phyloP scores from a whole-genome alignment of 2,888 invertebrate species.

The Dioctria rufipes region DNA sequence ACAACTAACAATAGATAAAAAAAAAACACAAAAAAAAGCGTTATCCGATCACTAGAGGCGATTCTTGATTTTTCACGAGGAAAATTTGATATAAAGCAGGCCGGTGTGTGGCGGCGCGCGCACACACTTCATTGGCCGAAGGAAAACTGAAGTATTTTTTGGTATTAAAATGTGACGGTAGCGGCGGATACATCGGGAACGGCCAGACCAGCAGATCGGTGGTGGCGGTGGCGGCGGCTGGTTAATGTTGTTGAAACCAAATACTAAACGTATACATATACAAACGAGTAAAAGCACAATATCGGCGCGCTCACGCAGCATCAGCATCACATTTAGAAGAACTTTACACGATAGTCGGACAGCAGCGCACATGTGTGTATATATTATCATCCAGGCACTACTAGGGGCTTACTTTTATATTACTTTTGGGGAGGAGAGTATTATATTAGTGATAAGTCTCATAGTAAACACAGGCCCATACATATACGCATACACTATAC shows the following conservation, averaged over 20 bases:
- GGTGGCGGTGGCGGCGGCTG: slow-evolving; percentile 2
- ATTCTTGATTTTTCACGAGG: slow-evolving; percentile 26
- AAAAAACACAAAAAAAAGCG: background rate
- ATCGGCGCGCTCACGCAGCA: background rate
- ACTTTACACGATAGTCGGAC: no score
- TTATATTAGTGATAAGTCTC: no score
- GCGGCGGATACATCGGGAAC: background rate
- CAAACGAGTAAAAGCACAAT: no score
- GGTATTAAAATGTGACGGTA: slow-evolving; percentile 26
- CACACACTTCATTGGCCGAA: slow-evolving; percentile 49
- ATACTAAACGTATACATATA: no score
- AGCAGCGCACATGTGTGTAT: no score
- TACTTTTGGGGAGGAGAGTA: no score
- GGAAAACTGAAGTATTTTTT: slow-evolving; percentile 49
- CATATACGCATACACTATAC: no score
- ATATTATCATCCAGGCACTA: background rate
- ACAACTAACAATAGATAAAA: background rate
- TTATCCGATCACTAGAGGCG: slow-evolving; percentile 1
- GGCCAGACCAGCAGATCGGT: background rate
- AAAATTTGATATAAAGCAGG: slow-evolving; percentile 20
- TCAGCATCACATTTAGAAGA: background rate
- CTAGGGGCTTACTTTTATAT: background rate
- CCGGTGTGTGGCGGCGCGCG: slow-evolving; percentile 48
- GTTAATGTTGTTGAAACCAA: no score
- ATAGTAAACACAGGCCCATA: no score